Conservation (phyloP, 1,140 invertebrate genomes). For the Teleogryllus occipitalis region DNA sequence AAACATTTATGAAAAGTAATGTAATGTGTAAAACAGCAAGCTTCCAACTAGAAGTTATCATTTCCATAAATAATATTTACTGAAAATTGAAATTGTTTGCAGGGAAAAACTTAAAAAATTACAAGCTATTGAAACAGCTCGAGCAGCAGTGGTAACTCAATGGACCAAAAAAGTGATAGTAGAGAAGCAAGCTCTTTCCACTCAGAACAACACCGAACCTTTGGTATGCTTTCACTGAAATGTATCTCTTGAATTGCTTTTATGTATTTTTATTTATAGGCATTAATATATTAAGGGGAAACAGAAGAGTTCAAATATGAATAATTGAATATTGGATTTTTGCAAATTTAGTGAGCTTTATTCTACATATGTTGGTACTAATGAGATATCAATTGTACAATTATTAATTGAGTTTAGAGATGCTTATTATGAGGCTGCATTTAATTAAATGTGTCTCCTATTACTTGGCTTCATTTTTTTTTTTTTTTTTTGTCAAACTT, state of each 20-base stretch:
- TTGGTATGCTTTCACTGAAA: constrained; percentile 40
- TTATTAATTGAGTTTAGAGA: too few species aligned
- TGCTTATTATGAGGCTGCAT: too few species aligned
- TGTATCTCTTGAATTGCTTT: not conserved
- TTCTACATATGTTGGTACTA: too few species aligned
- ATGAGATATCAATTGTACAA: too few species aligned
- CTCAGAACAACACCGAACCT: constrained; percentile 48
- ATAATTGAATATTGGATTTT: not conserved
- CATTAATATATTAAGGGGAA: not conserved
- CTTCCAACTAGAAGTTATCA: not conserved
- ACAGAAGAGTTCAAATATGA: not conserved
- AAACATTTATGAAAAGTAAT: too few species aligned
- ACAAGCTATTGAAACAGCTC: constrained; percentile 63
- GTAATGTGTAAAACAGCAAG: not conserved
- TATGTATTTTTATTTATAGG: not conserved
- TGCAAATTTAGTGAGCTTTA: not conserved
- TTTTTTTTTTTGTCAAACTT: too few species aligned
- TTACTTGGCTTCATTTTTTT: too few species aligned
- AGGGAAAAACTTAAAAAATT: constrained; percentile 68
- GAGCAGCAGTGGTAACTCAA: constrained; percentile 66
- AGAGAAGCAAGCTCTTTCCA: constrained; percentile 59
- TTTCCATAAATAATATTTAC: not conserved
- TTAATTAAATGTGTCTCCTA: too few species aligned
- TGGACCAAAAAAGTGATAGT: constrained; percentile 86
- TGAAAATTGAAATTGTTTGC: constrained; percentile 11